These are phyloP conservation scores for Chalcis sispes DNA, from an alignment of 2,888 invertebrate species.

Conservation along the genomic window DNA sequence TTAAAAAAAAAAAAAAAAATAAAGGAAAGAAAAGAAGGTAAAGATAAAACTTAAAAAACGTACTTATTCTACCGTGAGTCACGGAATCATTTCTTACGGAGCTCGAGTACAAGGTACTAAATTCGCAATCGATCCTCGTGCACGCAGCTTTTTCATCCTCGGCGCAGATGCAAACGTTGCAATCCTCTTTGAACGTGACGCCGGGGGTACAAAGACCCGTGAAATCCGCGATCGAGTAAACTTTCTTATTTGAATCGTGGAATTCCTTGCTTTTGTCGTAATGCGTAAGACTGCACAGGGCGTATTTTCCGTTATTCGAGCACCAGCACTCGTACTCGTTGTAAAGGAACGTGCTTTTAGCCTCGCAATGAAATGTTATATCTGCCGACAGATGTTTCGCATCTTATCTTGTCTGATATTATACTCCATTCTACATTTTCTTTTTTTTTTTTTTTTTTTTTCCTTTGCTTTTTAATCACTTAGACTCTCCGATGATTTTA, in stretches of 20 bases:
- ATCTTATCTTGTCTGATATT: not conserved
- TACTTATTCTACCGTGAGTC: not conserved
- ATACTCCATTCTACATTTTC: too few species aligned
- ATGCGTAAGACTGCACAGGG: slow-evolving; percentile 12
- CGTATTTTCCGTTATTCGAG: slow-evolving; percentile 21
- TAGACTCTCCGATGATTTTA: not conserved
- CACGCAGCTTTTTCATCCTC: slow-evolving; percentile 16
- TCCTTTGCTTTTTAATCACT: not conserved
- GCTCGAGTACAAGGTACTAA: not conserved
- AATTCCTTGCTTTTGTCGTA: slow-evolving; percentile 16
- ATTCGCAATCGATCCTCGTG: slow-evolving; percentile 29
- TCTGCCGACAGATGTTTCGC: slow-evolving; percentile 24
- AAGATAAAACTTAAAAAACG: not conserved
- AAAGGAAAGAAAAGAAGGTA: not conserved
- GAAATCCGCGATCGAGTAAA: slow-evolving; percentile 32
- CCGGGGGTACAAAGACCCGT: slow-evolving; percentile 33
- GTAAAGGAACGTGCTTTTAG: slow-evolving; percentile 20
- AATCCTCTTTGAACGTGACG: slow-evolving; percentile 35
- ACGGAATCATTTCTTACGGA: not conserved
- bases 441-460: not conserved
- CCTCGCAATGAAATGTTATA: slow-evolving; percentile 29
- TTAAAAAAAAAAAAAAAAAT: slow-evolving; percentile 1
- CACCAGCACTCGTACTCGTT: slow-evolving; percentile 42
- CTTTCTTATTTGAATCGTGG: not conserved
- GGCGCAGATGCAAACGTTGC: slow-evolving; percentile 47